Base-by-base conservation (phyloP, 2,888 invertebrate genomes). In the Melanchra persicariae region DNA sequence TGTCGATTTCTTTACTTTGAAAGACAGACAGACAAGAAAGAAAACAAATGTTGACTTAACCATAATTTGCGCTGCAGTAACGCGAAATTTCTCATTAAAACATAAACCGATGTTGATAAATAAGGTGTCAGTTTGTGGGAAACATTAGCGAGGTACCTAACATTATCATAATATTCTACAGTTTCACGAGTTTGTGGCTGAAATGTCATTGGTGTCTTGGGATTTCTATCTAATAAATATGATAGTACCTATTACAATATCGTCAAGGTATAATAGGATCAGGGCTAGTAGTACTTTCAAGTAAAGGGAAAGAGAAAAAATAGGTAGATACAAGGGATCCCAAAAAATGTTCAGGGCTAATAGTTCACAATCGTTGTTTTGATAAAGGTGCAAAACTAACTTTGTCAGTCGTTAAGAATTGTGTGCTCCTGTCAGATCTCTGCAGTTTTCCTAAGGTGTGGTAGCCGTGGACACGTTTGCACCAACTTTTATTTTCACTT, bases 41-140 rank as follows among this genome's bases (percentile, higher is more conserved):
- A 57, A 19, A 15, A 2, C 52, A 57, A 63, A 55, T 80, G 63
- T 69, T 63, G 34, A 51, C 40, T 47, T 26, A 57, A 43, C 19
- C 37, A 47, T 26, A 45, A n/a, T 40, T 59, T 43, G 24, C 17
- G 2, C 3, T 15, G 10, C 19, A 19, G 12, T 24, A 47, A 30
- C 34, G 37, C 15, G 19, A 9, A 61, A 54, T 57, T 64, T 64
- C 66, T 67, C 63, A 71, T 63, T 67, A 49, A n/a, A 52, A 71
- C 8, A 17, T 49, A 52, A 43, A 51, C 30, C 37, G 17, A 58
- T 77, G 63, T 67, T 82, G 34, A 64, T 54, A 71, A 79, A 64
- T 77, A 64, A 71, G 55, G 63, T 77, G 43, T 72, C 49, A 57
- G 37, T 57, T 63, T 61, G 52, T 71, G 60, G 34, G 63, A 67